These are phyloP conservation scores for Drosophila seclusa DNA, from an alignment of 2,888 invertebrate species.

Conservation along the genomic window DNA sequence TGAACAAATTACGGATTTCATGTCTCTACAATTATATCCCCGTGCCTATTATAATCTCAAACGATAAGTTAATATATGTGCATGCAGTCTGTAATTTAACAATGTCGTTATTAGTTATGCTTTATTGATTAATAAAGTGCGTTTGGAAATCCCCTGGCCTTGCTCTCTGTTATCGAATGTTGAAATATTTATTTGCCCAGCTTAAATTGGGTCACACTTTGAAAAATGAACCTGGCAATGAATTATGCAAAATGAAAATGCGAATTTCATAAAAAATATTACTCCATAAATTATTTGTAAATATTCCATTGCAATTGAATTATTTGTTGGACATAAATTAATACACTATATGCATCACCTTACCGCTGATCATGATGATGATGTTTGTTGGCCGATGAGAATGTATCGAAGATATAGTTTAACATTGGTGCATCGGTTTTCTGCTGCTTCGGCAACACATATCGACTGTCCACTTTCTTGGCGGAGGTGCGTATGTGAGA, in stretches of 20 bases:
- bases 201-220: slow-evolving; percentile 6
- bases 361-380: slow-evolving; percentile 89
- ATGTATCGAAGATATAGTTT: slow-evolving; percentile 90
- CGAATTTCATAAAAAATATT: not conserved
- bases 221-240: not conserved
- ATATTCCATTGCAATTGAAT: not conserved
- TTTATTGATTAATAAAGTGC: not conserved
- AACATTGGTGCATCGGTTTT: slow-evolving; percentile 89
- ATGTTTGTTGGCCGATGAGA: slow-evolving; percentile 89
- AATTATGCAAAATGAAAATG: not conserved
- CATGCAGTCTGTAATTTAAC: not conserved
- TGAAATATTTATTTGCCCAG: slow-evolving; percentile 6
- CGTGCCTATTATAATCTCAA: not conserved
- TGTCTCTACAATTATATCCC: slow-evolving; percentile 6
- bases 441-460: slow-evolving; percentile 85
- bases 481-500: slow-evolving; percentile 62
- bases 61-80: not conserved
- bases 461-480: slow-evolving; percentile 81
- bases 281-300: not conserved
- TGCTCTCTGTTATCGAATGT: not conserved
- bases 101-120: not conserved
- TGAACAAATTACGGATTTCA: slow-evolving; percentile 23
- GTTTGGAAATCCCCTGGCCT: not conserved
- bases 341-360: slow-evolving; percentile 9
- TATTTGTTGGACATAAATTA: not conserved